Conservation (phyloP, 2,113 vertebrate species). For the Pomatostomus ruficeps region DNA sequence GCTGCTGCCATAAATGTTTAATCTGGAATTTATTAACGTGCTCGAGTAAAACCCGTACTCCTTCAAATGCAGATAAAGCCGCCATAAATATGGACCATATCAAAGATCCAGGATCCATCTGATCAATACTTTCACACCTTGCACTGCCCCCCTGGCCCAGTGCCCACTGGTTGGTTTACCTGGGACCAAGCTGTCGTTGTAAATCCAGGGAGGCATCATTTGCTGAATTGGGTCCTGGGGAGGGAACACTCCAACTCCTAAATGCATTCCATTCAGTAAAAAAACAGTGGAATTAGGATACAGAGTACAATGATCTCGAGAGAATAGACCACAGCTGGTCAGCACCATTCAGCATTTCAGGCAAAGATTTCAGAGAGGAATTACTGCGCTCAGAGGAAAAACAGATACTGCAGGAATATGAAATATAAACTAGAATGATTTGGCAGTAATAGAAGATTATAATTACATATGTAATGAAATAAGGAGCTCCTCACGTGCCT, state of each 20-base stretch:
- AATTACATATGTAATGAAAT: background rate
- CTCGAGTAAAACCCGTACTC: background rate
- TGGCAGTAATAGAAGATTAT: background rate
- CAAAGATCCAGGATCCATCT: background rate
- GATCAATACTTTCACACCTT: background rate
- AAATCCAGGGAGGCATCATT: slow-evolving; percentile 91
- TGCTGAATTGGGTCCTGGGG: slow-evolving; percentile 90
- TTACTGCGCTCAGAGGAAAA: background rate
- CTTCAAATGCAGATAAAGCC: background rate
- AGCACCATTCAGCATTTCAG: background rate
- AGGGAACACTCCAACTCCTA: slow-evolving; percentile 89
- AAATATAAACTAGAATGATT: background rate
- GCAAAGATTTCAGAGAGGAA: slow-evolving; percentile 15
- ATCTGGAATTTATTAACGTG: background rate
- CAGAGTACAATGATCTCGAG: background rate
- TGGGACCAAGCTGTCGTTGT: slow-evolving; percentile 92
- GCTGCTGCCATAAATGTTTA: background rate
- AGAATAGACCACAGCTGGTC: background rate
- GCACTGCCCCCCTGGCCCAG: background rate
- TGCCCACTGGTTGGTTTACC: slow-evolving; percentile 68
- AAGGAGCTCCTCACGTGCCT: background rate
- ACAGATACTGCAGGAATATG: background rate
- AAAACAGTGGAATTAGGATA: background rate
- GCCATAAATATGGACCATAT: background rate
- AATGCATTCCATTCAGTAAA: background rate